phyloP scores from a whole-genome alignment of 1,140 invertebrate genomes.

The Monomorium pharaonis region DNA sequence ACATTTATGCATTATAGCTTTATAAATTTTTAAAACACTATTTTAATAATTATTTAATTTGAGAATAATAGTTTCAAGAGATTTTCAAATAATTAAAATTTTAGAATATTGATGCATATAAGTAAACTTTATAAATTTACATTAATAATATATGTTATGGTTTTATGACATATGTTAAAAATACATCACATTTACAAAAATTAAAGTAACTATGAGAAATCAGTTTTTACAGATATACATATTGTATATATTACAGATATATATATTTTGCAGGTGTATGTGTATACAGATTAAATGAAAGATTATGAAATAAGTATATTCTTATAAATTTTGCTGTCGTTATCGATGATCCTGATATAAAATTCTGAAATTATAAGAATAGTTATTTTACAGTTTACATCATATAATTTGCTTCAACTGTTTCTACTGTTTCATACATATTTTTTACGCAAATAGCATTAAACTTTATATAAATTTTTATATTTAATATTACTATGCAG shows the following conservation, averaged over 20 bases:
- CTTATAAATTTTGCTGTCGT: not conserved
- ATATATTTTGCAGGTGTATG: not conserved
- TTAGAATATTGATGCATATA: not conserved
- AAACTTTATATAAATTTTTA: not conserved
- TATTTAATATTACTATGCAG: too few relatives aligned
- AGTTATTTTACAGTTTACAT: not conserved
- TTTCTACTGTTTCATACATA: not conserved
- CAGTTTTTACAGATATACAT: not conserved
- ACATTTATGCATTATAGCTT: not conserved
- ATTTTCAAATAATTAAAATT: not conserved
- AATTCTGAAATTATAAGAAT: not conserved
- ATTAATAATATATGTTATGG: not conserved
- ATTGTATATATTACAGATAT: slow-evolving; percentile 3
- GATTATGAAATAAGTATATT: not conserved
- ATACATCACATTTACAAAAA: not conserved
- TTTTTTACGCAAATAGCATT: not conserved
- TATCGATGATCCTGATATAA: not conserved
- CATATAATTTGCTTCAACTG: not conserved
- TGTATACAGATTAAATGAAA: not conserved
- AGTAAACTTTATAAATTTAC: not conserved
- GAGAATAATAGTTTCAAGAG: not conserved
- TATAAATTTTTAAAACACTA: not conserved
- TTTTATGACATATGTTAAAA: not conserved
- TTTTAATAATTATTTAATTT: not conserved
- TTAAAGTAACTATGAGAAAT: not conserved